These are phyloP conservation scores for Diaprepes abbreviatus DNA, from an alignment of 2,888 invertebrate species.

Conservation along the genomic window DNA sequence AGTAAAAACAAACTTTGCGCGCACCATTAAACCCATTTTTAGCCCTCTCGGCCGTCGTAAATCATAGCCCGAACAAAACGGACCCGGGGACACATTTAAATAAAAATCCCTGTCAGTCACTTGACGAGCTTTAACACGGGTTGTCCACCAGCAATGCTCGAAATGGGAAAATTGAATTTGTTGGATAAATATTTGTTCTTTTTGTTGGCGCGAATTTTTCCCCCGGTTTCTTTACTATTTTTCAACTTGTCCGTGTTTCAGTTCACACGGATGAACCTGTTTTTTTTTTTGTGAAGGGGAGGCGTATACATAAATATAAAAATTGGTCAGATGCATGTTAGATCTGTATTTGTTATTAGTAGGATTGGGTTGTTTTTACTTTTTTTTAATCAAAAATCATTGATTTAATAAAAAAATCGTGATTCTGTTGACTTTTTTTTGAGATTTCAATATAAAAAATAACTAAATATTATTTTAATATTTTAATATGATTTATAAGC, in stretches of 20 bases:
- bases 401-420: no score
- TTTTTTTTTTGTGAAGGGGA: no score
- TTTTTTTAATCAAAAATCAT: no score
- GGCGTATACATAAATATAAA: no score
- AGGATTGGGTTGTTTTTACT: no score
- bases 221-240: conserved; percentile 17
- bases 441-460: no score
- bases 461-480: no score
- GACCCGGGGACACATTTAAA: conserved; percentile 43
- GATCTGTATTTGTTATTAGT: no score
- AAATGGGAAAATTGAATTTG: conserved; percentile 46
- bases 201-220: conserved; percentile 13
- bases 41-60: conserved; percentile 43
- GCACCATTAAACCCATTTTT: conserved; percentile 50
- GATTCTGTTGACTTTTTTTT: no score
- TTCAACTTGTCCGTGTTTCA: conserved; percentile 13
- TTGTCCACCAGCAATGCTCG: conserved; percentile 25
- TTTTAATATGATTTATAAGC: no score
- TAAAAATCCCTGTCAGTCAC: conserved; percentile 46
- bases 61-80: conserved; percentile 43
- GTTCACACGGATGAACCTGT: conserved; percentile 4
- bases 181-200: conserved; percentile 41
- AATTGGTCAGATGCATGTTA: no score
- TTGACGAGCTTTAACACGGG: conserved; percentile 32
- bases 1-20: conserved; percentile 49